These are phyloP conservation scores for Halcyon badia DNA, from an alignment of 2,797 vertebrate species.

Conservation along the genomic window DNA sequence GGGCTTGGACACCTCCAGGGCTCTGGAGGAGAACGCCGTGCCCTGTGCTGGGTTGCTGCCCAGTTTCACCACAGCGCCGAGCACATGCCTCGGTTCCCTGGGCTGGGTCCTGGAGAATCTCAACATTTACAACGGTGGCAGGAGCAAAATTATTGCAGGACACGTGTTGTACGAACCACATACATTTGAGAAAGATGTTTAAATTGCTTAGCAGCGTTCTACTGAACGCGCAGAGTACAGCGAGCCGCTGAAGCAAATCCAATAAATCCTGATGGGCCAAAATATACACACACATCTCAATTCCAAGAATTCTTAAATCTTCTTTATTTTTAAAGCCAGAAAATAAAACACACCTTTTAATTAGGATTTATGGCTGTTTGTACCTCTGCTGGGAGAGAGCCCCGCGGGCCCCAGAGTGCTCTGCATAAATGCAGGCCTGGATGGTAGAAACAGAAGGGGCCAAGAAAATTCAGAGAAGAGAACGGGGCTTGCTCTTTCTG, in stretches of 20 bases:
- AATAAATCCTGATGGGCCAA: conserved; percentile 75
- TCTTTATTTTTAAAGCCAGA: conserved; percentile 69
- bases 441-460: conserved; percentile 50
- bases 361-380: conserved; percentile 74
- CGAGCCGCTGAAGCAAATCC: conserved; percentile 62
- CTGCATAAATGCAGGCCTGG: conserved; percentile 41
- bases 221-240: conserved; percentile 16
- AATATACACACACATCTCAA: conserved; percentile 63
- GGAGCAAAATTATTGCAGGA: conserved; percentile 44
- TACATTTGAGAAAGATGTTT: conserved; percentile 34
- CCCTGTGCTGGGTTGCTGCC: accelerated
- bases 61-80: accelerated
- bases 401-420: conserved; percentile 15
- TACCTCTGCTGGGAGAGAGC: conserved; percentile 60
- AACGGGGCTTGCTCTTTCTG: conserved; percentile 64
- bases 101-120: neutral
- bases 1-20: neutral
- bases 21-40: accelerated
- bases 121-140: neutral
- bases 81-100: accelerated
- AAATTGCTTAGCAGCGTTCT: conserved; percentile 60
- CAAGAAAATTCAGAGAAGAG: conserved; percentile 59
- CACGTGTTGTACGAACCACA: conserved; percentile 15
- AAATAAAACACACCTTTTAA: conserved; percentile 75
- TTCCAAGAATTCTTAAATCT: conserved; percentile 72